Evolutionary conservation across 2,888 invertebrate species (phyloP).

Genomic region (Globia sparganii): DNA sequence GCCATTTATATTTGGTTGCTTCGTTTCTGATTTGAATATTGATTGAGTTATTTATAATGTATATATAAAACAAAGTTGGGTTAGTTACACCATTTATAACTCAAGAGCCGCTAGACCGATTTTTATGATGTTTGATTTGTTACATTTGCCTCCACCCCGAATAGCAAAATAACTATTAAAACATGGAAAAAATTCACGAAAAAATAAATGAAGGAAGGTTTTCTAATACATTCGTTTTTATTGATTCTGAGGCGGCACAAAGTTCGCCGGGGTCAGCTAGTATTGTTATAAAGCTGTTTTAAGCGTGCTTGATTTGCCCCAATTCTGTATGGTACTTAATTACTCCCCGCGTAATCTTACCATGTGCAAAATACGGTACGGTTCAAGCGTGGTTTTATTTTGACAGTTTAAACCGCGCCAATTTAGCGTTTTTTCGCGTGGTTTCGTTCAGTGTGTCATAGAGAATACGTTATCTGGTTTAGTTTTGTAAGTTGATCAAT

Average conservation of each 20-base stretch:
- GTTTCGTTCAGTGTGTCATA: background rate
- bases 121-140: too few species aligned
- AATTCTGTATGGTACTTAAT: background rate
- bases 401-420: background rate
- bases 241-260: too few species aligned
- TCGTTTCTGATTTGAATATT: slow-evolving; percentile 33
- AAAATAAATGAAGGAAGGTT: too few species aligned
- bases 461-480: background rate
- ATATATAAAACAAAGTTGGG: too few species aligned
- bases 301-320: background rate
- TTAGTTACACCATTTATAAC: too few species aligned
- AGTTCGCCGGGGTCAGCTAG: too few species aligned
- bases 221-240: too few species aligned
- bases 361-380: background rate
- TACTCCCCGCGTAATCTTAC: background rate
- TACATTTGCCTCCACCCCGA: too few species aligned
- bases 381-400: background rate
- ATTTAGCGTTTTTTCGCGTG: background rate
- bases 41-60: slow-evolving; percentile 18
- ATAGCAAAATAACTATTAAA: too few species aligned
- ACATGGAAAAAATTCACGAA: too few species aligned
- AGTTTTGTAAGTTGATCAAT: slow-evolving; percentile 3
- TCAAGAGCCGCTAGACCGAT: too few species aligned
- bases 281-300: slow-evolving; percentile 2
- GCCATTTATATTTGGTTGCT: slow-evolving; percentile 20